Percentiles rank a stretch among this genome's conserved stretches.
Evolutionary conservation across 2,797 vertebrate species (phyloP).

Genomic region (Scolopax bukidnonensis): DNA sequence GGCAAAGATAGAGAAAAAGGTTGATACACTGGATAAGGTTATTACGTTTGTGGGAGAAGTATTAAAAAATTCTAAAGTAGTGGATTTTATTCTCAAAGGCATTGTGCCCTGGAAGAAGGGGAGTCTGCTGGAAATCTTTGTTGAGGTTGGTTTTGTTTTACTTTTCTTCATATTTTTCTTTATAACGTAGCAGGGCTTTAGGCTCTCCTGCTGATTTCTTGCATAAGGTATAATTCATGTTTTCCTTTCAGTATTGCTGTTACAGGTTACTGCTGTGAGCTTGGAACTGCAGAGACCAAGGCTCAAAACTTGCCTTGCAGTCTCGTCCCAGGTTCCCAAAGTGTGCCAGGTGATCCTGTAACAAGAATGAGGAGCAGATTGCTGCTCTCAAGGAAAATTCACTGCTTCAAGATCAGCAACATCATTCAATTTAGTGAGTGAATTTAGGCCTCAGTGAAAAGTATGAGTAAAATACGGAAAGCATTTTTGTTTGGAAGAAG

Average conservation of each 20-base stretch:
- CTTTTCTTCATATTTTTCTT: neutral
- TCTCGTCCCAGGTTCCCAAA: neutral
- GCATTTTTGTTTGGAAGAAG: neutral
- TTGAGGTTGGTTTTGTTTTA: slow-evolving; percentile 76
- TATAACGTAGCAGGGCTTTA: neutral
- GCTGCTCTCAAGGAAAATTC: neutral
- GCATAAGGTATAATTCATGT: neutral
- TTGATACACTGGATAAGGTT: slow-evolving; percentile 82
- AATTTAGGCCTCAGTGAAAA: neutral
- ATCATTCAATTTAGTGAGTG: neutral
- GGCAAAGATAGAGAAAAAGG: slow-evolving; percentile 80
- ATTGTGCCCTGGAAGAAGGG: slow-evolving; percentile 81
- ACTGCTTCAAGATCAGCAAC: neutral
- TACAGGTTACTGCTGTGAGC: neutral
- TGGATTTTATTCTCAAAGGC: slow-evolving; percentile 84
- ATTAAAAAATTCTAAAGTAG: slow-evolving; percentile 85
- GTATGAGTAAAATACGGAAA: neutral
- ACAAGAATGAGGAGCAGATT: neutral
- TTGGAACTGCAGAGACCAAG: neutral
- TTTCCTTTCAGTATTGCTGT: neutral
- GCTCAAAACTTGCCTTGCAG: neutral
- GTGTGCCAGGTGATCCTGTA: neutral
- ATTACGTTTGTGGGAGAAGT: slow-evolving; percentile 79
- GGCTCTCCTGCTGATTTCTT: neutral
- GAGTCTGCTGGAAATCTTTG: slow-evolving; percentile 65